Evolutionary conservation across 2,113 vertebrate genomes (phyloP), one percentile per base, ranked within the genome.

Genomic region (Anolis sagrei): DNA sequence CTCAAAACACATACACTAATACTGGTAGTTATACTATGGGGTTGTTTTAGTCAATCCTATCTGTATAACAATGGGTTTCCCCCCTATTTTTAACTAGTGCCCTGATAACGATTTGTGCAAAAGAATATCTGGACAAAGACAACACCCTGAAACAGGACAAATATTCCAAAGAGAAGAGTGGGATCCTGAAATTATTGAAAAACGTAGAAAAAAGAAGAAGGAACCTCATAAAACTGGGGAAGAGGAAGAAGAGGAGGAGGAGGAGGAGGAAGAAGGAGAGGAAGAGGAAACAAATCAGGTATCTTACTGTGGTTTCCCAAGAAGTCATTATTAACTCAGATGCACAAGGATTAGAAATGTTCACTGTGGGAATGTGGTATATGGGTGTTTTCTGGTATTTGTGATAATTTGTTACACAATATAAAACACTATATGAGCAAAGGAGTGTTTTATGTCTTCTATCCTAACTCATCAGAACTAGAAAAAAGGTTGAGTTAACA

Each of bases 41-140:
- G 7, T 69, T 16, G 2, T 79, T 7, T 39, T 58, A 5, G 27
- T 36, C n/a, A 34, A 34, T 9, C 32, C 23, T 19, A 21, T 58
- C 73, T 25, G 27, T 48, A 21, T 62, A 64, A 79, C 25, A 27
- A 44, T 44, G 48, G n/a, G n/a, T n/a, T 62, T 86, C 83, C 78
- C 29, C 76, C 72, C 78, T 92, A 48, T 91, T 89, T 73, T 87
- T 92, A 70, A 34, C 25, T 91, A 99, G 99, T 99, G 97, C 95
- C 88, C 96, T 68, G 98, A 99, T 91, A 94, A 93, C 80, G 98
- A 99, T 61, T 94, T 99, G 90, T 95, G 95, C 83, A 91, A 95
- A 80, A 97, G 97, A 91, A 89, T 98, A 86, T 96, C 97, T 82
- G 97, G 97, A 79, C 96, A 97, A 93, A 97, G 96, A 86, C 98